Conservation (phyloP, 2,888 invertebrate genomes). For the Synergus laeviventris region DNA sequence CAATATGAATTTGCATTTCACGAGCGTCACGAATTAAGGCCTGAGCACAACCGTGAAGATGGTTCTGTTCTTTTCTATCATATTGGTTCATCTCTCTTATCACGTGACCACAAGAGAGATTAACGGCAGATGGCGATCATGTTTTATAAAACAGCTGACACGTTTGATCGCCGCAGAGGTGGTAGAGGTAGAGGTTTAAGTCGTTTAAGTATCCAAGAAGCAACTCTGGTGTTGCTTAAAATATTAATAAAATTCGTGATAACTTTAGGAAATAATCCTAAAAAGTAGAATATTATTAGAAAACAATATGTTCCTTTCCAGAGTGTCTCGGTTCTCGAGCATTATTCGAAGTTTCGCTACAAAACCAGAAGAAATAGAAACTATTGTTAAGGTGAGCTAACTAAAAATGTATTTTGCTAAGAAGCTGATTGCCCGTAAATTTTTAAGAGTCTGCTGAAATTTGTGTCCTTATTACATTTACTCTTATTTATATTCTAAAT, state of each 20-base stretch:
- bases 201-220: too few relatives aligned
- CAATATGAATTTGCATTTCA: too few relatives aligned
- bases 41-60: too few relatives aligned
- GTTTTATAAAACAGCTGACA: neutral
- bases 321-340: neutral
- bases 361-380: constrained; percentile 60
- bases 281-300: neutral
- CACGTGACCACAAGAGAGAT: too few relatives aligned
- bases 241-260: neutral
- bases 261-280: neutral
- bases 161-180: too few relatives aligned
- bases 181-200: too few relatives aligned
- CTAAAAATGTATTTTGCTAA: neutral
- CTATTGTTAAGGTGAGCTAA: constrained; percentile 66
- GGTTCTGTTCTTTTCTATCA: too few relatives aligned
- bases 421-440: neutral
- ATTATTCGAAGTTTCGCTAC: constrained; percentile 56
- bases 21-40: too few relatives aligned
- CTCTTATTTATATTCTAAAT: neutral
- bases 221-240: neutral
- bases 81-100: too few relatives aligned
- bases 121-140: neutral
- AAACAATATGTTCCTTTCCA: constrained; percentile 7
- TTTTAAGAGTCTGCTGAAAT: neutral
- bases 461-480: too few relatives aligned